phyloP scores from a whole-genome alignment of 1,140 invertebrate genomes.

The Megalonaias nervosa region DNA sequence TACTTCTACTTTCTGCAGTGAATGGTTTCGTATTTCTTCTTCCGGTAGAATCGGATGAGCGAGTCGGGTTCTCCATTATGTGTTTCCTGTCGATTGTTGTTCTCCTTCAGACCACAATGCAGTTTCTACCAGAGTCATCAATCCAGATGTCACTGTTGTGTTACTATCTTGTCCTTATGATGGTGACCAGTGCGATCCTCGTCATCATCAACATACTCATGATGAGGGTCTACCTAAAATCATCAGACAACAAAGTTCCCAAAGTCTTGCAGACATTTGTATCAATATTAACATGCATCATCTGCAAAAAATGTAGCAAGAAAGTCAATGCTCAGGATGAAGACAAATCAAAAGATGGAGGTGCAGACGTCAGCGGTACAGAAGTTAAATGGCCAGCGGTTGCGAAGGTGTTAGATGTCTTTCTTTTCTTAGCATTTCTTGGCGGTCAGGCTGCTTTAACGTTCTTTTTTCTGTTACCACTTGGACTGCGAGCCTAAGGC shows the following conservation, averaged over 20 bases:
- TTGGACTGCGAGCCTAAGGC: not conserved
- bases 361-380: too few relatives aligned
- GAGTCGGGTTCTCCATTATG: slow-evolving; percentile 8
- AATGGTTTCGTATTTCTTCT: slow-evolving; percentile 28
- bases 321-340: too few relatives aligned
- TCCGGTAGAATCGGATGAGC: slow-evolving; percentile 21
- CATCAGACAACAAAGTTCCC: slow-evolving; percentile 11
- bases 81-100: slow-evolving; percentile 26
- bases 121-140: slow-evolving; percentile 14
- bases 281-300: too few relatives aligned
- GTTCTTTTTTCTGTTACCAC: slow-evolving; percentile 27
- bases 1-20: slow-evolving; percentile 12
- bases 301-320: too few relatives aligned
- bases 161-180: slow-evolving; percentile 23
- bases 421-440: slow-evolving; percentile 27
- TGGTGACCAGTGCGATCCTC: slow-evolving; percentile 4
- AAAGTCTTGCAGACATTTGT: too few relatives aligned
- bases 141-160: slow-evolving; percentile 20
- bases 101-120: slow-evolving; percentile 12
- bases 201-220: slow-evolving; percentile 23
- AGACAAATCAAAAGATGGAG: too few relatives aligned
- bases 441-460: slow-evolving; percentile 15
- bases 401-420: slow-evolving; percentile 17
- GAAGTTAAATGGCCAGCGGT: slow-evolving; percentile 27
- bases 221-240: slow-evolving; percentile 13